Base-by-base conservation (phyloP, 2,888 invertebrate species). In the Himalopsyche kuldschensis region DNA sequence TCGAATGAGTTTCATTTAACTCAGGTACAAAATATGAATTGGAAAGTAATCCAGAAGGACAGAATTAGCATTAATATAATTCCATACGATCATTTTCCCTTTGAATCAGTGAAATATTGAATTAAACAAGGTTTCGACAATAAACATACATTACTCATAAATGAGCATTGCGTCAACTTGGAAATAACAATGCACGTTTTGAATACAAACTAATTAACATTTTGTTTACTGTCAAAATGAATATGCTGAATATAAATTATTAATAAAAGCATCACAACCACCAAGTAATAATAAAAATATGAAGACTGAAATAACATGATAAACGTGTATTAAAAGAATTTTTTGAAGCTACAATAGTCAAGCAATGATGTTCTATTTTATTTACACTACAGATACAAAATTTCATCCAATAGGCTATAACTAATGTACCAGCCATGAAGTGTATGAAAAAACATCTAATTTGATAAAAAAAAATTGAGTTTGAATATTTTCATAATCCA, bases 151-250 rank as follows among this genome's bases (percentile, higher is more conserved):
- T 69, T 69, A 27, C 17, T 76, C 76, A 76, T 76, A 76, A 76
- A 76, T 76, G 76, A 76, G 35, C 24, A 35, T n/a, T 32, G 20
- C 35, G 4, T 35, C 76, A 76, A 11, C 30, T 41, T 35, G 41
- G 32, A 76, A 76, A 76, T 76, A 31, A 32, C 76, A 76, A 76
- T 76, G 75, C 46, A n/a, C 63, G 79, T 78, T 20, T 46, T 48
- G 30, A 81, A 20, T 46, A 63, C 24, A 63, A 63, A 24, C 69
- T 35, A 41, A 75, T 76, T 63, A 46, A 35, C 27, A 46, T 48
- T 79, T 55, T 75, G 69, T 80, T 46, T 77, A 35, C 15, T 78
- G 47, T 76, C 32, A 46, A 80, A 79, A 48, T 15, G 8, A 85
- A 79, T 55, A 75, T 47, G 47, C 31, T 80, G 79, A 27, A 69